Conservation (phyloP, 2,888 invertebrate genomes). For the Thelaira solivaga region DNA sequence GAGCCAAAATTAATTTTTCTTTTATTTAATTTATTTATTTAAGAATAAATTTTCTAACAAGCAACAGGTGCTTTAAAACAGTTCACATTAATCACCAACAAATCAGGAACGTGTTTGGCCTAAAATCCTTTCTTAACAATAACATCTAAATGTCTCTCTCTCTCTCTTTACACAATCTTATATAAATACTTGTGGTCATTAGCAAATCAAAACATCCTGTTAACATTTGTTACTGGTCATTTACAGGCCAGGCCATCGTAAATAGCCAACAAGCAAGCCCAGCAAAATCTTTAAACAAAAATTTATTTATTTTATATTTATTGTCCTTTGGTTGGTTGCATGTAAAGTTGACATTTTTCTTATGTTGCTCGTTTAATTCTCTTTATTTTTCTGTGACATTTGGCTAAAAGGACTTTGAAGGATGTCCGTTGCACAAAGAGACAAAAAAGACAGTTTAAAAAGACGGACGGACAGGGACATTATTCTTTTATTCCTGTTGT, state of each 20-base stretch:
- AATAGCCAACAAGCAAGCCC: no score
- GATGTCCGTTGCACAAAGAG: constrained; percentile 41
- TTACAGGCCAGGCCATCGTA: constrained; percentile 38
- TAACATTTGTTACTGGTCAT: constrained; percentile 52
- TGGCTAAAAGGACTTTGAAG: constrained; percentile 32
- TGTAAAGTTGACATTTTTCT: constrained; percentile 54
- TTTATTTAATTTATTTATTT: neutral
- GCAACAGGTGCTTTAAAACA: constrained; percentile 48
- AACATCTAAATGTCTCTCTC: no score
- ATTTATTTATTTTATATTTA: constrained; percentile 59
- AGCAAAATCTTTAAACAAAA: no score
- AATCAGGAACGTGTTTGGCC: constrained; percentile 50
- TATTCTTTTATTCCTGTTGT: constrained; percentile 43
- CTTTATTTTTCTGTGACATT: constrained; percentile 46
- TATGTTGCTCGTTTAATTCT: constrained; percentile 22
- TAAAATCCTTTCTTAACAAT: constrained; percentile 17
- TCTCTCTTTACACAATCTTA: no score
- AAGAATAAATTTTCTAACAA: neutral
- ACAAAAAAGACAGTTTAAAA: constrained; percentile 35
- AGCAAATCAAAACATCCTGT: constrained; percentile 51
- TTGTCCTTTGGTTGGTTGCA: constrained; percentile 56
- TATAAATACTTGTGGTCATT: constrained; percentile 14
- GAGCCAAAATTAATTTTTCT: neutral
- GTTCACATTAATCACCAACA: constrained; percentile 26
- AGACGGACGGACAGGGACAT: constrained; percentile 26